Evolutionary conservation across 2,113 vertebrate genomes (phyloP).

Genomic region (Oxygymnocypris stewartii): DNA sequence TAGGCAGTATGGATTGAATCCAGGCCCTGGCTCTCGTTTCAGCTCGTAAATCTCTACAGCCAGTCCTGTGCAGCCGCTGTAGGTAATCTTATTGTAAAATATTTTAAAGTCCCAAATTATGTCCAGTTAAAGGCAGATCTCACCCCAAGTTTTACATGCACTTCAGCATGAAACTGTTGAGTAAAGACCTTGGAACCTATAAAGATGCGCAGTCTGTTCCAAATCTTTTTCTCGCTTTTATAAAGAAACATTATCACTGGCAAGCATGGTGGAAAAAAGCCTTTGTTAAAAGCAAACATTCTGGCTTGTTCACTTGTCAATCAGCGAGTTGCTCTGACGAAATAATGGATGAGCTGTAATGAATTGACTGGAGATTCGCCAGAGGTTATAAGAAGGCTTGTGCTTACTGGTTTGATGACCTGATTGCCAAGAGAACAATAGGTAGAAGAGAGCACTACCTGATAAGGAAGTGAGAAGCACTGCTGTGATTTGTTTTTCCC

Average conservation of each 20-base stretch:
- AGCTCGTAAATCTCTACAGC: slow-evolving; percentile 65
- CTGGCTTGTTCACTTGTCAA: slow-evolving; percentile 49
- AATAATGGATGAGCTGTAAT: slow-evolving; percentile 18
- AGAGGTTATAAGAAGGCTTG: slow-evolving; percentile 13
- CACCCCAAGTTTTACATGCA: slow-evolving; percentile 59
- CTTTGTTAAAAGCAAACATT: slow-evolving; percentile 46
- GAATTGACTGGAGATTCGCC: slow-evolving; percentile 28
- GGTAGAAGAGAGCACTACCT: slow-evolving; percentile 31
- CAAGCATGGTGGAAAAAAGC: slow-evolving; percentile 58
- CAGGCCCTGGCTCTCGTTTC: slow-evolving; percentile 54
- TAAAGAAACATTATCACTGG: slow-evolving; percentile 55
- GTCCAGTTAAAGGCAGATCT: slow-evolving; percentile 61
- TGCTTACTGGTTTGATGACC: slow-evolving; percentile 32
- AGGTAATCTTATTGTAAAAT: slow-evolving; percentile 69
- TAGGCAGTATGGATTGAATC: slow-evolving; percentile 4
- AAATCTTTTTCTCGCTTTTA: slow-evolving; percentile 48
- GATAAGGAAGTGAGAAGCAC: slow-evolving; percentile 43
- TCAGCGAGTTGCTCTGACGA: slow-evolving; percentile 14
- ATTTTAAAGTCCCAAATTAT: slow-evolving; percentile 60
- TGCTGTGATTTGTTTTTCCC: slow-evolving; percentile 45
- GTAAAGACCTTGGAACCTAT: slow-evolving; percentile 49
- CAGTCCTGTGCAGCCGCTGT: slow-evolving; percentile 64
- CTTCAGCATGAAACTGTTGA: slow-evolving; percentile 53
- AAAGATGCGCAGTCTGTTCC: slow-evolving; percentile 24
- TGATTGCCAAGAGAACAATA: slow-evolving; percentile 42